Evolutionary conservation across 2,888 invertebrate species (phyloP), one percentile per base, ranked within the genome.

Genomic region (Tenthredo distinguenda): DNA sequence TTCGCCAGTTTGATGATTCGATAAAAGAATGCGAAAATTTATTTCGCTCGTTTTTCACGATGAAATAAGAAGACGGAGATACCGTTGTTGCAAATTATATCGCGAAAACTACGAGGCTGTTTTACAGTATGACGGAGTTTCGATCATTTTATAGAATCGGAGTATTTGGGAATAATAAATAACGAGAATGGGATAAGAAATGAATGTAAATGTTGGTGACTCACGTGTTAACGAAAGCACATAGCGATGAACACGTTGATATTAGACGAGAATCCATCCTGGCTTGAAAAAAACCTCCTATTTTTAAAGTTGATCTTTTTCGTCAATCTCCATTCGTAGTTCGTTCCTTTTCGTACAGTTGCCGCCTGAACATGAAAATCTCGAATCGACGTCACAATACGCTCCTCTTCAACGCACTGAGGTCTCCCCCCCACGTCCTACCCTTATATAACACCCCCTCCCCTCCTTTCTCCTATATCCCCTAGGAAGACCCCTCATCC

Each of bases 381-480:
- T 37, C 31, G 12, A 83, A 83, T 68, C 82, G 82, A 83, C 82
- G 68, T 83, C 82, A 83, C 84, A 55, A 85, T 89, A 92, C 93
- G 93, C 91, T 93, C 88, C 91, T 92, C 92, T 93, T 92, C 90
- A 91, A 91, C 90, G 91, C 91, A 93, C 93, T 93, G 93, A 93
- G 89, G 91, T 91, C 91, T 93, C 93, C 93, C 93, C 93, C 92
- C 93, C 93, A 93, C 91, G 91, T 92, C 89, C 87, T 87, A 87
- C 87, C 86, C 88, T 92, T 91, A 91, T 93, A 93, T 93, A 93
- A 91, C 91, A 88, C 93, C 93, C 93, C 93, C 93, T 93, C 93
- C 92, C 93, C 92, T 92, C 89, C 87, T 87, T 91, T 90, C 91
- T 89, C 92, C 91, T 91, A 79, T 89, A 87, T 89, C 91, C 91